Conservation (phyloP, 2,113 vertebrate genomes). For the Uria aalge region DNA sequence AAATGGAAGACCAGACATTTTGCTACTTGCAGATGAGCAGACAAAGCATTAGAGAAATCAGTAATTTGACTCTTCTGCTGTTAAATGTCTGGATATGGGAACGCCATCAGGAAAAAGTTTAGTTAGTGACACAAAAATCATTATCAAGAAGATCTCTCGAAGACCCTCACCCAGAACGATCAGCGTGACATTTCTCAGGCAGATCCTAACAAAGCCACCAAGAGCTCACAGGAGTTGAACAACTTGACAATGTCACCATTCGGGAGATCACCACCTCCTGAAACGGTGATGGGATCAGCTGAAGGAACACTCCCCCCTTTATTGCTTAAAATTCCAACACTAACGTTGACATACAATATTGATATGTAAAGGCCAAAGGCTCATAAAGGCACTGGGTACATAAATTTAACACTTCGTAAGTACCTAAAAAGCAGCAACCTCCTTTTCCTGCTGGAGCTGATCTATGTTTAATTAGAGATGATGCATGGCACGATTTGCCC, state of each 20-base stretch:
- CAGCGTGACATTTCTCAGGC: not conserved
- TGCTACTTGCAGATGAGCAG: not conserved
- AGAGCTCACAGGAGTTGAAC: not conserved
- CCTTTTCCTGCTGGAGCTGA: not conserved
- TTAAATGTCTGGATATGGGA: not conserved
- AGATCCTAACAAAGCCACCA: not conserved
- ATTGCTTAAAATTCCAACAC: fast-evolving
- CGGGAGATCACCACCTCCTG: not conserved
- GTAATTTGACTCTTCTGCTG: not conserved
- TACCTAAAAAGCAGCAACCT: not conserved
- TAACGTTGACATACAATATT: fast-evolving
- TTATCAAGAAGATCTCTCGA: not conserved
- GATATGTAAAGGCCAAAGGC: not conserved
- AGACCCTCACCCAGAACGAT: not conserved
- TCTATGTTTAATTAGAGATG: not conserved
- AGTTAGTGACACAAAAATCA: not conserved
- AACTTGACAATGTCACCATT: not conserved
- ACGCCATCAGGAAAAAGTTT: not conserved
- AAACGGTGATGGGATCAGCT: not conserved
- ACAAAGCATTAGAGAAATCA: not conserved
- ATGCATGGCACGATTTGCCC: not conserved
- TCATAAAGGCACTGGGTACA: not conserved
- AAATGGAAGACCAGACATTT: not conserved
- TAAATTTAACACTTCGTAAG: not conserved
- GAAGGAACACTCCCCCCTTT: not conserved